Evolutionary conservation across 2,888 invertebrate species (phyloP).

Genomic region (Brachyptera putata): DNA sequence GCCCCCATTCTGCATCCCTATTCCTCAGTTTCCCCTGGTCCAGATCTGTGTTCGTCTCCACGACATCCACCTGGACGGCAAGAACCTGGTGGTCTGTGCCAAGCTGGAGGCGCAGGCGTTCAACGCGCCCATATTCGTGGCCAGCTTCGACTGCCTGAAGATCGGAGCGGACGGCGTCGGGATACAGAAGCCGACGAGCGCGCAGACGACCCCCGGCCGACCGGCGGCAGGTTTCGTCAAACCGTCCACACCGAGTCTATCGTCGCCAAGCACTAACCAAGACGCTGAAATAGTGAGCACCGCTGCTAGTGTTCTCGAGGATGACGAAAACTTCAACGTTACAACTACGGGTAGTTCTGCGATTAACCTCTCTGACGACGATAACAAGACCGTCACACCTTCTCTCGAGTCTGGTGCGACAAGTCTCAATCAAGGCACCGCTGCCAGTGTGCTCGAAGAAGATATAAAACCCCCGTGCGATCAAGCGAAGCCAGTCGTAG

Average conservation of each 20-base stretch:
- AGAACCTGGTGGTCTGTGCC: conserved; percentile 25
- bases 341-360: no score
- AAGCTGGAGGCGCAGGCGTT: conserved; percentile 26
- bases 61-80: conserved; percentile 25
- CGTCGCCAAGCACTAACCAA: no score
- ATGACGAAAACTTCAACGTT: no score
- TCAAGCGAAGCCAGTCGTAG: no score
- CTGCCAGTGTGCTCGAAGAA: no score
- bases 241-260: background rate
- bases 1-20: conserved; percentile 31
- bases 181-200: conserved; percentile 14
- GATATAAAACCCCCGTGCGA: no score
- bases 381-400: no score
- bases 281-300: no score
- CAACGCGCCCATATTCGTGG: conserved; percentile 23
- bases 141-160: conserved; percentile 38
- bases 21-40: conserved; percentile 30
- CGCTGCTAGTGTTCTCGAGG: no score
- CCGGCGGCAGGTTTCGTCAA: background rate
- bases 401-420: no score
- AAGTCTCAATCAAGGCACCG: no score
- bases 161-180: conserved; percentile 37
- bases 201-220: background rate
- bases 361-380: no score
- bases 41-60: conserved; percentile 28